Percentiles rank a stretch among this genome's conserved stretches.
Conservation (phyloP, 2,113 vertebrate species). For the Odontesthes bonariensis region DNA sequence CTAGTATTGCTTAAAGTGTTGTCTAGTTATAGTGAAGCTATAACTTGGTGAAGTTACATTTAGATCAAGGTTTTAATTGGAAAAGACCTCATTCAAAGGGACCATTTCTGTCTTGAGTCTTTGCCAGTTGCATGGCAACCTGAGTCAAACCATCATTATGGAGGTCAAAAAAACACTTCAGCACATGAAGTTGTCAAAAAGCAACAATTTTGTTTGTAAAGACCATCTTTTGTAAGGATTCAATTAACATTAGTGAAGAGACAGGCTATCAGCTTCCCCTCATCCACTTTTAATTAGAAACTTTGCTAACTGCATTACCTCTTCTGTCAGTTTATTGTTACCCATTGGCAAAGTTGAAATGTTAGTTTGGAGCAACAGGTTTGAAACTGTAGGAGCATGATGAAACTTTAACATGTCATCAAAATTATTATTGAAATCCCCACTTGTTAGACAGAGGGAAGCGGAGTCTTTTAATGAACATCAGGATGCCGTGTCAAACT, state of each 20-base stretch:
- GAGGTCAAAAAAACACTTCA: neutral
- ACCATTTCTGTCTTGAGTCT: no score
- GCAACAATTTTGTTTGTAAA: neutral
- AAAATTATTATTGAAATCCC: conserved; percentile 1
- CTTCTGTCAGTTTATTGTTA: neutral
- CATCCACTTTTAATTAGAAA: no score
- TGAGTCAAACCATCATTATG: no score
- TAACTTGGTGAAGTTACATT: no score
- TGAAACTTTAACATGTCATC: conserved; percentile 8
- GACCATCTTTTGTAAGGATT: no score
- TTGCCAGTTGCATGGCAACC: no score
- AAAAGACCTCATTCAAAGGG: no score
- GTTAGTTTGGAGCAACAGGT: neutral
- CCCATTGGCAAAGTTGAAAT: neutral
- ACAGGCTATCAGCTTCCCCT: no score
- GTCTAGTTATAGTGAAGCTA: no score
- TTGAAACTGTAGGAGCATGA: neutral
- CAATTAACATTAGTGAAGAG: no score
- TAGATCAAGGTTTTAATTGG: no score
- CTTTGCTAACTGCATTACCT: neutral
- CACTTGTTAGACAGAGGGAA: conserved; percentile 12
- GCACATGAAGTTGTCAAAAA: neutral
- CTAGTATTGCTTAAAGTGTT: no score
- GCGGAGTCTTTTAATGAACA: conserved; percentile 25
- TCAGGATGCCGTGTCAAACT: conserved; percentile 26